Percentiles rank a stretch among this genome's conserved stretches.
phyloP scores from a whole-genome alignment of 2,113 vertebrate genomes.

The Poicephalus meyeri region DNA sequence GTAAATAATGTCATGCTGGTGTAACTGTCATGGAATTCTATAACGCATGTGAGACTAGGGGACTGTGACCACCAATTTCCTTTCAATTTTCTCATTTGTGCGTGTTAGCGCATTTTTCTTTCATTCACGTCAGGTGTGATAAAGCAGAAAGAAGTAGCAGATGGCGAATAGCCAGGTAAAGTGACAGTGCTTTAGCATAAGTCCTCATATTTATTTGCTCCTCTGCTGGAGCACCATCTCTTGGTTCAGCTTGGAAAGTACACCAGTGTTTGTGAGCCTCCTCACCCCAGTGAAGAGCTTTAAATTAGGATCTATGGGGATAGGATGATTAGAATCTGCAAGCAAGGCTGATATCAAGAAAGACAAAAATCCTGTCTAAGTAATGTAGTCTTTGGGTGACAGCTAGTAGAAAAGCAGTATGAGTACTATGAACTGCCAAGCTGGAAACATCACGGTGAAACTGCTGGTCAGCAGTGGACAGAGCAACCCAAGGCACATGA shows the following conservation, averaged over 20 bases:
- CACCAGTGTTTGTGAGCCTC: background rate
- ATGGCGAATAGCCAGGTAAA: background rate
- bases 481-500: accelerated
- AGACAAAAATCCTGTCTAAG: background rate
- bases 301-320: background rate
- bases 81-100: background rate
- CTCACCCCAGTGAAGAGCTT: background rate
- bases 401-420: background rate
- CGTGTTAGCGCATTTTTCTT: background rate
- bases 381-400: background rate
- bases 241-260: background rate
- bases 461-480: background rate
- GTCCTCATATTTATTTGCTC: background rate
- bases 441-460: background rate
- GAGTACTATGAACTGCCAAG: background rate
- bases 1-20: background rate
- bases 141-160: background rate
- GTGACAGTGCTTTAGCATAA: background rate
- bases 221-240: background rate
- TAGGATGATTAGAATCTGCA: background rate
- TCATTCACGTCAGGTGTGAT: background rate
- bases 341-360: background rate
- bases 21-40: background rate
- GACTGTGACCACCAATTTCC: background rate
- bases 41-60: background rate